Evolutionary conservation across 2,888 invertebrate genomes (phyloP), one percentile per base, ranked within the genome.

Genomic region (Griposia aprilina): DNA sequence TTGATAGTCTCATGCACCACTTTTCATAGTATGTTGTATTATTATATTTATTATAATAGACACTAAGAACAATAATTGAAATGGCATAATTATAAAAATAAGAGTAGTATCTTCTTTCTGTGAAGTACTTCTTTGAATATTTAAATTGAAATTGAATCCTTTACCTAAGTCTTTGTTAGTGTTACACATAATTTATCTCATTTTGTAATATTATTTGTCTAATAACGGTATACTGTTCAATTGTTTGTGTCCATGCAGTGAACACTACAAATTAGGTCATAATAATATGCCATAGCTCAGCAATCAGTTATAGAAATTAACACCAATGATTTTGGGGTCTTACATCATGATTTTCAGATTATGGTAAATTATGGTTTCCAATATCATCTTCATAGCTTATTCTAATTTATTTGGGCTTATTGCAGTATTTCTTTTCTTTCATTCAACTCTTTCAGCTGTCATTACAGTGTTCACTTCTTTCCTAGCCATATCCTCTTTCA

Each of bases 231-330:
- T 5, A 30, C 11, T 55, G 8, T 55, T 52, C 26, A 73, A 17
- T 41, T 73, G 41, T 23, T 73, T 62, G 23, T 41, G 20, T 13
- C 48, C 23, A 59, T n/a, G 17, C 26, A n/a, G 20, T 59, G 65
- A 75, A 50, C 10, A 66, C 57, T 59, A 66, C 17, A 59, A 77
- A 30, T 74, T 36, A 26, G 74, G 45, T 74, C 13, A 30, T 41
- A 41, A 15, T 45, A 26, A 23, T 45, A 30, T 72, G 15, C 72
- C 17, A 41, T 8, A n/a, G 7, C 15, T 30, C 10, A 57, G 17
- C 17, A 65, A 45, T 23, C 8, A 63, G 4, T 17, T 69, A 55
- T 30, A 48, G 30, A 63, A 65, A 57, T 55, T 8, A 36, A 55
- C 23, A 75, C 17, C 3, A 17, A 45, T 74, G 17, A 15, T 73